These are phyloP conservation scores for Acrocephalus scirpaceus DNA, from an alignment of 2,797 vertebrate species.

Conservation along the genomic window DNA sequence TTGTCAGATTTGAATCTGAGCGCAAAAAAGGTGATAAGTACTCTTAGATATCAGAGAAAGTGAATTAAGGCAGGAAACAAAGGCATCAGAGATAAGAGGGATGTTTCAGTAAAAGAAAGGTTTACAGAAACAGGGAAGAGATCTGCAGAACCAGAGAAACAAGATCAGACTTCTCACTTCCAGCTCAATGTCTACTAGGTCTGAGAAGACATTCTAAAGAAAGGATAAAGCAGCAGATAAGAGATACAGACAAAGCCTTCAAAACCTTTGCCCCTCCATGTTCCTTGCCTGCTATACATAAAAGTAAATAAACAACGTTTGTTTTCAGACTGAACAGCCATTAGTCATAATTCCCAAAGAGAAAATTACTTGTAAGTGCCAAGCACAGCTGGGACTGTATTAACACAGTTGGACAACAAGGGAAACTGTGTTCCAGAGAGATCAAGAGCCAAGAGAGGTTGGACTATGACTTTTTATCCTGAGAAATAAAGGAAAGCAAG, in stretches of 20 bases:
- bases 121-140: background rate
- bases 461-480: background rate
- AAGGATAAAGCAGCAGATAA: background rate
- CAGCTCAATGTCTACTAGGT: background rate
- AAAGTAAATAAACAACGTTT: constrained; percentile 16
- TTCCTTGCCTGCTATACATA: background rate
- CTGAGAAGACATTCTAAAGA: background rate
- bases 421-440: constrained; percentile 24
- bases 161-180: background rate
- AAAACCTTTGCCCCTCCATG: background rate
- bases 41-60: background rate
- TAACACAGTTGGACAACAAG: constrained; percentile 35
- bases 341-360: constrained; percentile 51
- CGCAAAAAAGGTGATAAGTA: background rate
- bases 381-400: constrained; percentile 31
- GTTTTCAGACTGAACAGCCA: constrained; percentile 19
- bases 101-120: background rate
- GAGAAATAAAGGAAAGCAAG: background rate
- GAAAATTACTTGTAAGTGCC: background rate
- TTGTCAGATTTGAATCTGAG: background rate
- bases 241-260: background rate
- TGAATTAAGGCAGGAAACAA: background rate
- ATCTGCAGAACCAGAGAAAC: background rate
- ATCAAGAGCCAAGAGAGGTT: background rate
- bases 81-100: background rate